Evolutionary conservation across 92 coral and sea anemone genomes (phyloP).

Genomic region (Zoanthus gigantus): DNA sequence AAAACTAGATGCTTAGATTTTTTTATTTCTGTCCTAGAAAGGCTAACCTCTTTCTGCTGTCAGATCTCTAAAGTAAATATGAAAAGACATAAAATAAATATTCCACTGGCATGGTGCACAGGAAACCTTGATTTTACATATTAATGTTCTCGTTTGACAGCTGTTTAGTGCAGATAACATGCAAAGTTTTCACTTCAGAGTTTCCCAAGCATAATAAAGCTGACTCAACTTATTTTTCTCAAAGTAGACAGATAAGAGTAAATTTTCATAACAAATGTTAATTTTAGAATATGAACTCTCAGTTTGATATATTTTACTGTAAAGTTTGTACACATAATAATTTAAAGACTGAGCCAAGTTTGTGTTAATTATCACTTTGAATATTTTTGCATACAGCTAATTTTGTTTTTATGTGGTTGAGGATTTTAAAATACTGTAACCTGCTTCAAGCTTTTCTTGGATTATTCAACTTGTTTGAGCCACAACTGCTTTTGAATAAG

Average conservation of each 20-base stretch:
- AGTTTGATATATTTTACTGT: neutral
- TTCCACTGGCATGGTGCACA: slow-evolving; percentile 8
- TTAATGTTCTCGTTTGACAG: slow-evolving; percentile 35
- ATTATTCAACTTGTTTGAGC: neutral
- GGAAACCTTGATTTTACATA: slow-evolving; percentile 43
- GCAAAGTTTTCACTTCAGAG: slow-evolving; percentile 3
- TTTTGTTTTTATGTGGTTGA: neutral
- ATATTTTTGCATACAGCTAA: slow-evolving; percentile 46
- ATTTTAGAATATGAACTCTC: neutral
- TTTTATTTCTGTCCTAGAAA: neutral
- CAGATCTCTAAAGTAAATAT: slow-evolving; percentile 29
- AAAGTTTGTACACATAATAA: neutral
- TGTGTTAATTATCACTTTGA: slow-evolving; percentile 20
- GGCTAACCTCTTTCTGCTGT: neutral
- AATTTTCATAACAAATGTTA: too few species aligned
- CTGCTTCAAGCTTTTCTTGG: neutral
- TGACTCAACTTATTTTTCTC: too few species aligned
- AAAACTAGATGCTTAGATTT: neutral
- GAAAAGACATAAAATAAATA: slow-evolving; percentile 16
- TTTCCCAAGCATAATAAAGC: neutral
- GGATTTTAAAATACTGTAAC: neutral
- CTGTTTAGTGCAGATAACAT: slow-evolving; percentile 39
- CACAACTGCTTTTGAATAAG: neutral
- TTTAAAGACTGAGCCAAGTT: slow-evolving; percentile 20
- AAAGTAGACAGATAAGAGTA: too few species aligned